These are phyloP conservation scores for Cyprinodon variegatus DNA, from an alignment of 2,113 vertebrate genomes.

Conservation along the genomic window DNA sequence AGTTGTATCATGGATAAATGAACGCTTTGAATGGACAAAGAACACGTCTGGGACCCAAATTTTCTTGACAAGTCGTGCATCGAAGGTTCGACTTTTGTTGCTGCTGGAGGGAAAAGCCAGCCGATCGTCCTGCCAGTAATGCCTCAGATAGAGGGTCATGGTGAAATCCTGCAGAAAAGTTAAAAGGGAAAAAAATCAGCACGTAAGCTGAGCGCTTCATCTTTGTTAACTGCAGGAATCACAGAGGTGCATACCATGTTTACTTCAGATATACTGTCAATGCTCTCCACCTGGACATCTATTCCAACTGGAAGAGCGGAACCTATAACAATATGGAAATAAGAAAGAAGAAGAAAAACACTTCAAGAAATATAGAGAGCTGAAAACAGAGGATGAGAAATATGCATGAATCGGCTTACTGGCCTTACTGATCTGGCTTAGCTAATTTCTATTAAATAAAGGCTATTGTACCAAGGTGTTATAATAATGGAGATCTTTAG, in stretches of 20 bases:
- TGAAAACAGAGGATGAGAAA: not conserved
- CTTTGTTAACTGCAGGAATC: not conserved
- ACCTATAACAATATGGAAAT: slow-evolving; percentile 75
- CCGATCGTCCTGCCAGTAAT: slow-evolving; percentile 95
- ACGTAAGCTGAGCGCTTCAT: not conserved
- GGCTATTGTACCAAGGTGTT: too few relatives aligned
- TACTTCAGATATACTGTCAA: slow-evolving; percentile 92
- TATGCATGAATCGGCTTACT: too few relatives aligned
- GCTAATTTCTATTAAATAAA: too few relatives aligned
- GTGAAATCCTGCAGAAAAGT: slow-evolving; percentile 87
- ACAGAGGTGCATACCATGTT: slow-evolving; percentile 85
- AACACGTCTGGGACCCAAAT: slow-evolving; percentile 95
- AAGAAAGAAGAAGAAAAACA: slow-evolving; percentile 17
- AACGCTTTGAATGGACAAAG: slow-evolving; percentile 92
- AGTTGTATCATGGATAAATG: slow-evolving; percentile 92
- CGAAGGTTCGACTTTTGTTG: slow-evolving; percentile 93
- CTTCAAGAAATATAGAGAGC: slow-evolving; percentile 16
- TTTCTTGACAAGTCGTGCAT: slow-evolving; percentile 89
- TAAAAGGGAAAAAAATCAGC: slow-evolving; percentile 14
- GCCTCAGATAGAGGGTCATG: slow-evolving; percentile 92
- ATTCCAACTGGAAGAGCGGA: slow-evolving; percentile 88
- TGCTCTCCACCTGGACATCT: slow-evolving; percentile 92
- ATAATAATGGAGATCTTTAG: too few relatives aligned
- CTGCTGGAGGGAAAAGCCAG: slow-evolving; percentile 89
- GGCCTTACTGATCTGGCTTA: too few relatives aligned